A percentile compares a stretch with the other conserved stretches of the same genome.
Conservation (phyloP, 2,888 invertebrate genomes). For the Neoascia interrupta region DNA sequence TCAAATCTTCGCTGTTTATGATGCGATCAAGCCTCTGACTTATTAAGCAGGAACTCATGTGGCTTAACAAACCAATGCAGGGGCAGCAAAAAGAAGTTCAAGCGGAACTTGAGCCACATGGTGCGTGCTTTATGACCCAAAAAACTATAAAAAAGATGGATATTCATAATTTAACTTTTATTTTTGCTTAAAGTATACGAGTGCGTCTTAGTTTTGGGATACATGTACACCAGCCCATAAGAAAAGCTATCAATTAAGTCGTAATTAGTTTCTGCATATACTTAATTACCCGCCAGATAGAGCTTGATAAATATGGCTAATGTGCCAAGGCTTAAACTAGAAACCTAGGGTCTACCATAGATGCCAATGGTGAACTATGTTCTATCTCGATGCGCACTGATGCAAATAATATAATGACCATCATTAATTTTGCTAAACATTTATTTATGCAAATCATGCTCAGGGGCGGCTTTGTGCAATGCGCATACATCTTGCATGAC, state of each 20-base stretch:
- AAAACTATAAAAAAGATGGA: constrained; percentile 52
- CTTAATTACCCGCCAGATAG: constrained; percentile 51
- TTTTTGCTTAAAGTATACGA: no score
- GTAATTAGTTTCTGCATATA: constrained; percentile 54
- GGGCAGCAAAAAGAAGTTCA: neutral
- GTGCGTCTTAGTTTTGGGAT: no score
- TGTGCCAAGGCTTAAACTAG: constrained; percentile 48
- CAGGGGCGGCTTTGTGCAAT: neutral
- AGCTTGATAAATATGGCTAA: constrained; percentile 23
- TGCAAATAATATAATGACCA: neutral
- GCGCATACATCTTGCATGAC: constrained; percentile 1
- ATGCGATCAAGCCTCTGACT: constrained; percentile 5
- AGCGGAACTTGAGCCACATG: constrained; percentile 22
- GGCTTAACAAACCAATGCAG: no score
- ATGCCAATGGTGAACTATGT: neutral
- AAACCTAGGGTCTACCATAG: neutral
- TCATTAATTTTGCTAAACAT: constrained; percentile 10
- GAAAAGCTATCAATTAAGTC: constrained; percentile 52
- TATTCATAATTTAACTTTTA: constrained; percentile 9
- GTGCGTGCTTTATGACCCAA: constrained; percentile 60
- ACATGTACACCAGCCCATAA: constrained; percentile 14
- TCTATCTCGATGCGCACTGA: neutral
- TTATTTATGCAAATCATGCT: constrained; percentile 37
- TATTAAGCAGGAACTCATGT: neutral
- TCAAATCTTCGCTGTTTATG: constrained; percentile 14